These are phyloP conservation scores for Struthio camelus DNA, from an alignment of 2,113 vertebrate species.

Conservation along the genomic window DNA sequence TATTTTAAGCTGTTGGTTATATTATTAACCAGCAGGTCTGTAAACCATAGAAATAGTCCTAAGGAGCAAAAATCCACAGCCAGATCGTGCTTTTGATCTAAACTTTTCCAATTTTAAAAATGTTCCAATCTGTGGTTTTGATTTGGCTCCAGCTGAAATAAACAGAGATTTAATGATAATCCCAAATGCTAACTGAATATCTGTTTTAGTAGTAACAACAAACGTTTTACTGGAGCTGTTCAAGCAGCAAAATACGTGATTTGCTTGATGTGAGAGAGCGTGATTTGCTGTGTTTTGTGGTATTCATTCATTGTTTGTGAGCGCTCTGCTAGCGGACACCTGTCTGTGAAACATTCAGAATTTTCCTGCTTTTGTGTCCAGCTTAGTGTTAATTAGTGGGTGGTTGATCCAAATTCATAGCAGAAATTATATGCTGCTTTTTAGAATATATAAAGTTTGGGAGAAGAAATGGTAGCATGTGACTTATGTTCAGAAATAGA, in stretches of 20 bases:
- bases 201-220: not conserved
- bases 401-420: not conserved
- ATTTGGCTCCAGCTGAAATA: not conserved
- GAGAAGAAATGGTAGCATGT: not conserved
- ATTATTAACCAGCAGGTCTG: not conserved
- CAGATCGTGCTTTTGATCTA: not conserved
- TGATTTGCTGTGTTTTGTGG: not conserved
- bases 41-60: not conserved
- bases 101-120: not conserved
- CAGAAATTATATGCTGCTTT: not conserved
- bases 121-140: not conserved
- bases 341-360: not conserved
- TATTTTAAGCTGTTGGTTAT: not conserved
- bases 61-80: not conserved
- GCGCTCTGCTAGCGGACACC: not conserved
- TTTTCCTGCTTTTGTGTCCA: not conserved
- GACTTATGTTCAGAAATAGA: not conserved
- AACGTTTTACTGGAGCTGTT: not conserved
- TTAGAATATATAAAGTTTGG: not conserved
- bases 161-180: not conserved
- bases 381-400: not conserved
- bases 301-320: not conserved
- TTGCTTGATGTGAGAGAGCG: not conserved
- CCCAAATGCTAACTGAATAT: not conserved
- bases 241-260: not conserved